A percentile compares a stretch with the other conserved stretches of the same genome.
These are phyloP conservation scores for Tinea trinotella DNA, from an alignment of 2,888 invertebrate species.

Conservation along the genomic window DNA sequence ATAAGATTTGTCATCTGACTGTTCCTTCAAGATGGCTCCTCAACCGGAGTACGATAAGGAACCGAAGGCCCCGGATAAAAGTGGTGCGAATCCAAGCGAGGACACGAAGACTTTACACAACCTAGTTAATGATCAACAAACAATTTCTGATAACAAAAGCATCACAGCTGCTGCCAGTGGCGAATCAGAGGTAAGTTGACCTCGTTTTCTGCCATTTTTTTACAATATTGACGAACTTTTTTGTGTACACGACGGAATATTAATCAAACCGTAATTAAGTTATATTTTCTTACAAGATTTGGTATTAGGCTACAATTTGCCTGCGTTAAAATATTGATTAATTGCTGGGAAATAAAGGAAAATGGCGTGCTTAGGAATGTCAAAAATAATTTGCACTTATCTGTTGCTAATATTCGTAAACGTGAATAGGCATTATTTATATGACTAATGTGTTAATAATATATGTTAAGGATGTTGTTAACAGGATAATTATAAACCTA, in stretches of 20 bases:
- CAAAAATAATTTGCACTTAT: constrained; percentile 36
- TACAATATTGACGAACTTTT: constrained; percentile 12
- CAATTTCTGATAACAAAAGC: constrained; percentile 52
- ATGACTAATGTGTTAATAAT: neutral
- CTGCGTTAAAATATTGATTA: neutral
- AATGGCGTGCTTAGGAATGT: constrained; percentile 46
- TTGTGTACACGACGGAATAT: constrained; percentile 2
- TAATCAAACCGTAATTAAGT: neutral
- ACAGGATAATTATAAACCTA: neutral
- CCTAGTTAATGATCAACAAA: constrained; percentile 46
- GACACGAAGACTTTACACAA: constrained; percentile 63
- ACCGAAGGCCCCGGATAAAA: constrained; percentile 83
- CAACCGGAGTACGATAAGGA: constrained; percentile 83
- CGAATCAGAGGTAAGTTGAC: constrained; percentile 62
- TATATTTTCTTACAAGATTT: neutral
- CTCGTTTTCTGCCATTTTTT: constrained; percentile 43
- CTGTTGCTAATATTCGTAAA: constrained; percentile 25
- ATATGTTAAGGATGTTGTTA: neutral
- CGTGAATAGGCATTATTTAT: constrained; percentile 26
- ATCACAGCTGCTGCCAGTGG: constrained; percentile 40
- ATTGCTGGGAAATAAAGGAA: constrained; percentile 26
- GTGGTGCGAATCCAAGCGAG: constrained; percentile 52
- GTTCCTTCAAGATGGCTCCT: constrained; percentile 81
- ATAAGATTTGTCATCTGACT: constrained; percentile 73
- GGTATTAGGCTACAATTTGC: neutral